These are phyloP conservation scores for Periparus ater DNA, from an alignment of 2,797 vertebrate genomes.

Conservation along the genomic window DNA sequence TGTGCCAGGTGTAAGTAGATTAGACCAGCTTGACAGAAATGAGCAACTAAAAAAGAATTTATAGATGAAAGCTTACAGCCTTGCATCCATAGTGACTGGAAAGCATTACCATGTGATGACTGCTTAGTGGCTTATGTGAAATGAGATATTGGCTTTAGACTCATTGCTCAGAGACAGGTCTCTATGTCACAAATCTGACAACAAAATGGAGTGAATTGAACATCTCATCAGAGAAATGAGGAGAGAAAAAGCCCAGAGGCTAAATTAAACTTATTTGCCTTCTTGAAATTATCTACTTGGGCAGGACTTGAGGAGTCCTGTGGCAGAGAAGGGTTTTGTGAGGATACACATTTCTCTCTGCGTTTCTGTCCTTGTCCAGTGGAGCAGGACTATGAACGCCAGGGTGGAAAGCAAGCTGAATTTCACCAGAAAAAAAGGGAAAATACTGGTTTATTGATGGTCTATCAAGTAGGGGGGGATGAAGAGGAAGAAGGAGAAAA, in stretches of 20 bases:
- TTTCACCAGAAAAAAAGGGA: not conserved
- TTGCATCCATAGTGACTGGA: constrained; percentile 50
- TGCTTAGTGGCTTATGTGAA: constrained; percentile 61
- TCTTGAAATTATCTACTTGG: not conserved
- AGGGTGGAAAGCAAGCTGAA: not conserved
- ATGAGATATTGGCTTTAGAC: constrained; percentile 62
- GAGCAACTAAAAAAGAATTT: constrained; percentile 69
- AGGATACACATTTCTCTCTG: not conserved
- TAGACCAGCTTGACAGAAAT: constrained; percentile 74
- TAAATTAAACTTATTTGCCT: constrained; percentile 17
- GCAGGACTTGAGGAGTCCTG: not conserved
- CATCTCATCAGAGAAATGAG: not conserved
- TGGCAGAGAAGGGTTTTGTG: not conserved
- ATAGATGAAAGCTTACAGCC: constrained; percentile 67
- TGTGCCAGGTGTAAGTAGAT: constrained; percentile 76
- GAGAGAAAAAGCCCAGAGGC: not conserved
- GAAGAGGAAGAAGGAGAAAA: not conserved
- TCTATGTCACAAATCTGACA: constrained; percentile 53
- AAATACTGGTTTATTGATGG: not conserved
- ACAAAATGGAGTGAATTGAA: constrained; percentile 59
- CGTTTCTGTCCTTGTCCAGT: not conserved
- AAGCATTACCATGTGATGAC: constrained; percentile 47
- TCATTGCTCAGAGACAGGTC: constrained; percentile 49
- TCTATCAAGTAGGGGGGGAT: not conserved
- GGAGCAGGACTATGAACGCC: not conserved